phyloP scores from a whole-genome alignment of 2,888 invertebrate species.

The Yponomeuta evonymella region DNA sequence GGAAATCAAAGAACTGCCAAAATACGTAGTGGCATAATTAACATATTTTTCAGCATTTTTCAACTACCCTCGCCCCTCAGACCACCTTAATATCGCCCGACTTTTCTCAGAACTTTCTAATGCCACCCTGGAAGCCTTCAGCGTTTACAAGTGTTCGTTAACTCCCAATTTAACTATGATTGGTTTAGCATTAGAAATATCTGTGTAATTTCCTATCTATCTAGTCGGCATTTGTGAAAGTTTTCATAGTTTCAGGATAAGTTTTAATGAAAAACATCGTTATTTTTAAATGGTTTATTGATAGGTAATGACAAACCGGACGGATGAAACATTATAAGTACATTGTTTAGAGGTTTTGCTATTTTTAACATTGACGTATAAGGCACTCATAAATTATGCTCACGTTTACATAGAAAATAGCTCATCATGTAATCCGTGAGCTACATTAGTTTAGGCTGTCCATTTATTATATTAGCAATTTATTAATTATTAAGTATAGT shows the following conservation, averaged over 20 bases:
- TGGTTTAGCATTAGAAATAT: too few species aligned
- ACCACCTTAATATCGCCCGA: too few species aligned
- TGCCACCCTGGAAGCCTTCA: too few species aligned
- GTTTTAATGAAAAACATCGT: constrained; percentile 22
- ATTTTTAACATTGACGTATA: constrained; percentile 39
- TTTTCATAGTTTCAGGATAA: background rate
- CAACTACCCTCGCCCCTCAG: too few species aligned
- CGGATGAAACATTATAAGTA: constrained; percentile 49
- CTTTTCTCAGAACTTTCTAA: too few species aligned
- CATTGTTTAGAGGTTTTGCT: constrained; percentile 31
- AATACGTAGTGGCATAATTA: too few species aligned
- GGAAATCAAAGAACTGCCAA: too few species aligned
- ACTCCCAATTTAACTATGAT: too few species aligned
- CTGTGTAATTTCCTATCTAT: too few species aligned
- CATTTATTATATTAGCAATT: constrained; percentile 60
- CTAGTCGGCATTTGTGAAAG: too few species aligned
- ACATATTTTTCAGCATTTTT: too few species aligned
- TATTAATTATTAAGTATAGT: constrained; percentile 66
- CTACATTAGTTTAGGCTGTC: constrained; percentile 47
- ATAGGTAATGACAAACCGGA: constrained; percentile 63
- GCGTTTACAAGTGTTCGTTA: too few species aligned
- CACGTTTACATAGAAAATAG: constrained; percentile 48
- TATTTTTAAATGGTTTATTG: constrained; percentile 55
- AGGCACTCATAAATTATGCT: constrained; percentile 59
- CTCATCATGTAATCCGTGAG: constrained; percentile 49